Base-by-base conservation (phyloP, 2,113 vertebrate species). In the Pomatostomus ruficeps region DNA sequence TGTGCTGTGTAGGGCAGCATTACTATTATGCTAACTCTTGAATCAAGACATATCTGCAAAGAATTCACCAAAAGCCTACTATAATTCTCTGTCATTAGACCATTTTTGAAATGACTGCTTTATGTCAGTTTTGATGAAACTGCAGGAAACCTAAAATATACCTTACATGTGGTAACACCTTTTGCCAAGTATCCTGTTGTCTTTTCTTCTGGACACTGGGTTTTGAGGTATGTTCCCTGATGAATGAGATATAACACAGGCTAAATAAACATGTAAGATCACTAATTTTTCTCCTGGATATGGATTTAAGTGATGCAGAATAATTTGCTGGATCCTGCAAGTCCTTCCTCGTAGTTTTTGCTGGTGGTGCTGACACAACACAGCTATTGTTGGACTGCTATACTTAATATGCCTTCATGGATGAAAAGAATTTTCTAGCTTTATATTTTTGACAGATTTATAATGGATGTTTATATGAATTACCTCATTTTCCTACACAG, bases 81-180 rank as follows among this genome's bases (percentile, higher is more conserved):
- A 58, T 57, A 89, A 61, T 65, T 92, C 16, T 33, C 57, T 89
- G 71, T 42, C 49, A 61, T 75, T 68, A 85, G 31, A 61, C 1
- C 12, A 55, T 57, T 87, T 87, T 49, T 79, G 31, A 76, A 95
- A 91, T 2, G 1, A 49, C 36, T 85, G 57, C 26, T 82, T 93
- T 94, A 59, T 88, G 77, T 82, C 25, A 65, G 52, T 42, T 93
- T 79, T 82, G 66, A 82, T 82, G 77, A 72, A 70, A 49, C 36
- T 59, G 33, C n/a, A 67, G 26, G 38, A 46, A 78, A 88, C 8
- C 17, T 51, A 54, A 72, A 84, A 78, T 54, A 71, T 36, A n/a
- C 35, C 42, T 67, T 75, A 38, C 45, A 91, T 0, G 0, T 88
- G 68, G 29, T 77, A 74, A 46, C 33, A 45, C 11, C 14, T 89